Evolutionary conservation across 2,888 invertebrate genomes (phyloP).

Genomic region (Hoplodrina ambigua): DNA sequence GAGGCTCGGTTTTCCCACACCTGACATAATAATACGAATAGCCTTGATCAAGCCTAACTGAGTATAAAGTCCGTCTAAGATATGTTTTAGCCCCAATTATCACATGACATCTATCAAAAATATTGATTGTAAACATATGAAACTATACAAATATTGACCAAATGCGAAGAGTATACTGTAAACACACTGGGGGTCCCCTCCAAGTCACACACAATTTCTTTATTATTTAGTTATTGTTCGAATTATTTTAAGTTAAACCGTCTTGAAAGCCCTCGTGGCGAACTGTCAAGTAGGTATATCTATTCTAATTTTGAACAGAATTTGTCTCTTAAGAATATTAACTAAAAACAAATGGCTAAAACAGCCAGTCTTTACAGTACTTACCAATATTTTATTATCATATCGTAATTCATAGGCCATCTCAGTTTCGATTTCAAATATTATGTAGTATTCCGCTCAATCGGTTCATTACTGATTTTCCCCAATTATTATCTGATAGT

Average conservation of each 20-base stretch:
- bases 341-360: too few relatives aligned
- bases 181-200: too few relatives aligned
- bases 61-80: not conserved
- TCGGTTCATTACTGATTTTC: conserved; percentile 32
- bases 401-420: not conserved
- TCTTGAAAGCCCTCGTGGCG: too few relatives aligned
- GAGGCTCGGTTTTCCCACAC: not conserved
- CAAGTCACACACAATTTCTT: too few relatives aligned
- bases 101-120: conserved; percentile 2
- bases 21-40: not conserved
- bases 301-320: too few relatives aligned
- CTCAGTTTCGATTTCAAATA: conserved; percentile 8
- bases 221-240: too few relatives aligned
- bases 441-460: conserved; percentile 1
- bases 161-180: too few relatives aligned
- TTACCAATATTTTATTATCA: not conserved
- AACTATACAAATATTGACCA: not conserved
- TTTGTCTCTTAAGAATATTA: too few relatives aligned
- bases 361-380: too few relatives aligned
- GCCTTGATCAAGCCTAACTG: conserved; percentile 3
- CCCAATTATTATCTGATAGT: conserved; percentile 17
- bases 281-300: too few relatives aligned
- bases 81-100: conserved; percentile 16
- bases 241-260: too few relatives aligned
- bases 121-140: not conserved